Evolutionary conservation across 2,113 vertebrate genomes (phyloP).

Genomic region (Enhydra lutris): DNA sequence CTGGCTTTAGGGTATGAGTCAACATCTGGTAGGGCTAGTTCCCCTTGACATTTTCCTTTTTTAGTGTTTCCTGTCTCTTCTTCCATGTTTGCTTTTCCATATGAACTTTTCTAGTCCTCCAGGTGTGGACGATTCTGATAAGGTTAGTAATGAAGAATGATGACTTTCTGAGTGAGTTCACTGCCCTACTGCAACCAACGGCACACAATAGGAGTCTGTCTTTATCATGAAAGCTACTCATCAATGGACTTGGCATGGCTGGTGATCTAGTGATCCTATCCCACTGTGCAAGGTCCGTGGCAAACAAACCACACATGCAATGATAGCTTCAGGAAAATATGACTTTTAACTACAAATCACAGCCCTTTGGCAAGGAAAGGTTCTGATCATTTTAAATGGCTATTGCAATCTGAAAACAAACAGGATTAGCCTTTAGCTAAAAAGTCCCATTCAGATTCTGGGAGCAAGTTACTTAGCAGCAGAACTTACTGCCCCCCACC

Average conservation of each 20-base stretch:
- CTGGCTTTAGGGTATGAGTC: neutral
- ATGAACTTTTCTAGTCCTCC: neutral
- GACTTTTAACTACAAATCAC: neutral
- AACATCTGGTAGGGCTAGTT: neutral
- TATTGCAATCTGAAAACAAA: neutral
- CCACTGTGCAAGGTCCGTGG: neutral
- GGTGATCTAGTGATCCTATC: neutral
- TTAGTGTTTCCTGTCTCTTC: neutral
- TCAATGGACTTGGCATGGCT: rapidly evolving
- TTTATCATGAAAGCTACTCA: neutral
- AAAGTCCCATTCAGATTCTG: neutral
- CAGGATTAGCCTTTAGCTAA: neutral
- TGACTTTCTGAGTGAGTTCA: neutral
- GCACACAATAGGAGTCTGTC: neutral
- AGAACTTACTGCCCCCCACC: neutral
- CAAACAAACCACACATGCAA: neutral
- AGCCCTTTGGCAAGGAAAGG: neutral
- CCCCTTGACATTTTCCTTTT: neutral
- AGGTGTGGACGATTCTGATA: neutral
- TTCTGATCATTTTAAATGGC: neutral
- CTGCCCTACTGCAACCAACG: neutral
- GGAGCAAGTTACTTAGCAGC: neutral
- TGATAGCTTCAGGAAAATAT: neutral
- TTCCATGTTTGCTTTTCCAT: conserved; percentile 18
- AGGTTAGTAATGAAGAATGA: neutral